Evolutionary conservation across 1,140 invertebrate species (phyloP).

Genomic region (Aphelinus certus): DNA sequence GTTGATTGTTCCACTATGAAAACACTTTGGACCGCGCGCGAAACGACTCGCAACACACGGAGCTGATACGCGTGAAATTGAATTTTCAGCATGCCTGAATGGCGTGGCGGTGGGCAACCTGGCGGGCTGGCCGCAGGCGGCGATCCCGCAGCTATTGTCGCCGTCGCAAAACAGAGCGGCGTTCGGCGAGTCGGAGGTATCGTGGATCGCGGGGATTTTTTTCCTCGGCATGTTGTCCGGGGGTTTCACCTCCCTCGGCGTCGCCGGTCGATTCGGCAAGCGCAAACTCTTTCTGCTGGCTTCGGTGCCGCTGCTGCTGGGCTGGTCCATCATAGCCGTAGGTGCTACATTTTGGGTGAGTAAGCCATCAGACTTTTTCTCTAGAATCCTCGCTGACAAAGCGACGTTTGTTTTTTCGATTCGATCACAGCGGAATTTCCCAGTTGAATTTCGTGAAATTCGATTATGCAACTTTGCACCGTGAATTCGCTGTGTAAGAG

Average conservation of each 20-base stretch:
- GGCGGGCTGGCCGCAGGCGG: slow-evolving; percentile 20
- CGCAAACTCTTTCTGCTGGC: background rate
- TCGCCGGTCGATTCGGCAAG: slow-evolving; percentile 2
- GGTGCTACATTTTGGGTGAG: slow-evolving; percentile 17
- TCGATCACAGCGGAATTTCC: too few relatives aligned
- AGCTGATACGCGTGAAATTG: too few relatives aligned
- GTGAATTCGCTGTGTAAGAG: too few relatives aligned
- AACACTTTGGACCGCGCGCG: too few relatives aligned
- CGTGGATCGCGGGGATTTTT: slow-evolving; percentile 10
- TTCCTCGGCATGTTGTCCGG: slow-evolving; percentile 20
- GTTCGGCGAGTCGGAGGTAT: background rate
- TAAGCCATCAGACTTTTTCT: background rate
- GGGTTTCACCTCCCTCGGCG: background rate
- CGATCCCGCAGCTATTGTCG: slow-evolving; percentile 16
- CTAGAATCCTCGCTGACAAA: background rate
- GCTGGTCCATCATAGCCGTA: slow-evolving; percentile 16
- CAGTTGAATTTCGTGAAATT: too few relatives aligned
- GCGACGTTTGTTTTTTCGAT: too few relatives aligned
- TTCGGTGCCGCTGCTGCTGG: background rate
- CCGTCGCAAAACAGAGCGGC: background rate
- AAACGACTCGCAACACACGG: too few relatives aligned
- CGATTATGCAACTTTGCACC: too few relatives aligned
- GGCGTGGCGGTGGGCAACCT: slow-evolving; percentile 10
- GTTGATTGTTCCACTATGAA: too few relatives aligned
- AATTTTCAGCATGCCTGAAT: slow-evolving; percentile 17